Evolutionary conservation across 2,797 vertebrate species (phyloP).

Genomic region (Anisognathus igniventris): DNA sequence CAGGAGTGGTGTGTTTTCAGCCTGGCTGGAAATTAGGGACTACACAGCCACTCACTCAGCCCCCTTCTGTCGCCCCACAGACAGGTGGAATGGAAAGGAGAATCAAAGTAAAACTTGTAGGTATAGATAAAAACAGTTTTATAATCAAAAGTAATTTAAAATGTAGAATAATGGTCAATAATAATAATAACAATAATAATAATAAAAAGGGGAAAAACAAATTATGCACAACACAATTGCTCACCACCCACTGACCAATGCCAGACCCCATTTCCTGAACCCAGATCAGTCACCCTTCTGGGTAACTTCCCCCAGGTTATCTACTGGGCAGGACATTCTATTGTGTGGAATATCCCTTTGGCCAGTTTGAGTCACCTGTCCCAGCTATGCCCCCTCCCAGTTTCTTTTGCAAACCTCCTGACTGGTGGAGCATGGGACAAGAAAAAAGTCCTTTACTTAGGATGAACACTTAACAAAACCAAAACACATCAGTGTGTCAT

Average conservation of each 20-base stretch:
- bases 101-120: background rate
- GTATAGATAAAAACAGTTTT: background rate
- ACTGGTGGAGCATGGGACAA: background rate
- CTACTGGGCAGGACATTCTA: background rate
- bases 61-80: background rate
- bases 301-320: background rate
- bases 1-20: background rate
- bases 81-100: background rate
- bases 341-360: background rate
- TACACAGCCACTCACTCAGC: accelerated
- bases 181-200: background rate
- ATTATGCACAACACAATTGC: accelerated
- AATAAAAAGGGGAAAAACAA: background rate
- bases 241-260: background rate
- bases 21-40: background rate
- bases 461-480: background rate
- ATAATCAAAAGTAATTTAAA: background rate
- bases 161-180: background rate
- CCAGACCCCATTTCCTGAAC: background rate
- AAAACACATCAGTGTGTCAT: background rate
- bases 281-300: background rate
- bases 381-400: background rate
- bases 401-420: background rate
- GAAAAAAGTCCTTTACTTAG: background rate
- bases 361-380: background rate